A percentile compares a stretch with the other conserved stretches of the same genome.
Conservation (phyloP, 1,140 invertebrate species). For the Drosophila chauvacae region DNA sequence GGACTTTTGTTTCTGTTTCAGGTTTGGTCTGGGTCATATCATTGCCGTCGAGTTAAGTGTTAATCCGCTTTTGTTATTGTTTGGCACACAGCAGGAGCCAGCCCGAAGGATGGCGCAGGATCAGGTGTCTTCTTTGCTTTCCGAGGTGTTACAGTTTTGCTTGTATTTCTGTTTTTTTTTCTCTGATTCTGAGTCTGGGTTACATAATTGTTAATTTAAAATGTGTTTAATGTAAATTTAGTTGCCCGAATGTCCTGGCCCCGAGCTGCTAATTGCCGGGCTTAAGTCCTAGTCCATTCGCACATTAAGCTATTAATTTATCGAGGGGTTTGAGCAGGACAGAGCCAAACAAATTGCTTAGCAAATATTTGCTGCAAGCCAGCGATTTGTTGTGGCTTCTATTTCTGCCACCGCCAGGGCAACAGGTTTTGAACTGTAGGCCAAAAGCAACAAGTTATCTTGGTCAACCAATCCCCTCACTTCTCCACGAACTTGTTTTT, state of each 20-base stretch:
- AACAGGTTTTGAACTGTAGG: slow-evolving; percentile 8
- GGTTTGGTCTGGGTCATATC: slow-evolving; percentile 56
- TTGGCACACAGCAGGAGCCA: slow-evolving; percentile 56
- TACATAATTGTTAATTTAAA: slow-evolving; percentile 79
- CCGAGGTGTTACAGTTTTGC: slow-evolving; percentile 56
- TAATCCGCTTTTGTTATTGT: slow-evolving; percentile 83
- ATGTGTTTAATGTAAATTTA: slow-evolving; percentile 76
- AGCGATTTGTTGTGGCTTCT: slow-evolving; percentile 52
- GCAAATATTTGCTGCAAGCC: slow-evolving; percentile 69
- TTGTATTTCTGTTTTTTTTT: slow-evolving; percentile 24
- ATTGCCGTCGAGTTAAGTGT: slow-evolving; percentile 75
- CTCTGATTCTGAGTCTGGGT: slow-evolving; percentile 18
- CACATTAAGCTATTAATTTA: slow-evolving; percentile 61
- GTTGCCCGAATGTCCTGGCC: slow-evolving; percentile 32
- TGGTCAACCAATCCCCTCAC: slow-evolving; percentile 18
- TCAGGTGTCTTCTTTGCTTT: slow-evolving; percentile 56
- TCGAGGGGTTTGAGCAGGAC: slow-evolving; percentile 9
- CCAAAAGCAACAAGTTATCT: slow-evolving; percentile 67
- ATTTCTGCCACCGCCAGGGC: slow-evolving; percentile 33
- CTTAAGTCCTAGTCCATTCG: slow-evolving; percentile 7
- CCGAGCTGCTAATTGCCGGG: slow-evolving; percentile 32
- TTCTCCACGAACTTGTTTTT: neutral
- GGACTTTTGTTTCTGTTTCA: slow-evolving; percentile 29
- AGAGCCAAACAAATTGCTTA: slow-evolving; percentile 59
- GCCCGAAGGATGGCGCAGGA: slow-evolving; percentile 24